Evolutionary conservation across 2,113 vertebrate genomes (phyloP).

Genomic region (Cyanoderma ruficeps): DNA sequence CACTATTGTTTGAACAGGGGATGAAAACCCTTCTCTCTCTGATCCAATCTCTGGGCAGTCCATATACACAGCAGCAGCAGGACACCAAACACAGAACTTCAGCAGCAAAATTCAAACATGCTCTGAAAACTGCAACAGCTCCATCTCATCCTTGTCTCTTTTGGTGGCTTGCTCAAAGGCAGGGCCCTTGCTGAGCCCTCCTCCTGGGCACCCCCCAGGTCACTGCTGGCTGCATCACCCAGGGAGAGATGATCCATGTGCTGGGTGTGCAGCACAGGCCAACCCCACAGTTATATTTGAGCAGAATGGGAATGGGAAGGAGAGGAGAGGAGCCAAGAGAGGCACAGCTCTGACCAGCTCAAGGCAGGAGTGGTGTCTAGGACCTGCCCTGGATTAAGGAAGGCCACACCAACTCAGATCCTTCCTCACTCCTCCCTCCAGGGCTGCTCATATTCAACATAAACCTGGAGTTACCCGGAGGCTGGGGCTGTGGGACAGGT

Average conservation of each 20-base stretch:
- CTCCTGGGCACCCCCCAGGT: neutral
- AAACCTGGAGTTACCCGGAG: neutral
- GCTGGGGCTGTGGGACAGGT: neutral
- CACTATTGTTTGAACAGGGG: neutral
- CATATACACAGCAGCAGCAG: neutral
- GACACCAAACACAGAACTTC: neutral
- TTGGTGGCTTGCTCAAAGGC: neutral
- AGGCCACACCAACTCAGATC: neutral
- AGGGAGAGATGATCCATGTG: neutral
- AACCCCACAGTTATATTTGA: neutral
- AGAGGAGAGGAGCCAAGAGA: neutral
- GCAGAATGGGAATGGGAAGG: neutral
- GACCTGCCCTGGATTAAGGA: neutral
- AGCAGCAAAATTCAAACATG: neutral
- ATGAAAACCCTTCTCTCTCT: neutral
- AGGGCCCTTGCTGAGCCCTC: neutral
- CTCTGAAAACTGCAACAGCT: neutral
- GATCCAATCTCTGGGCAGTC: neutral
- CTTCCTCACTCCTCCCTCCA: neutral
- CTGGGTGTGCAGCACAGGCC: neutral
- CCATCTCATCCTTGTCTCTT: neutral
- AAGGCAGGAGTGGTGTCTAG: neutral
- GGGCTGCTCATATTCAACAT: neutral
- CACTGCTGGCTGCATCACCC: neutral
- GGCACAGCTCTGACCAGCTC: neutral